These are phyloP conservation scores for Dryoscopus gambensis DNA, from an alignment of 2,113 vertebrate genomes.

Conservation along the genomic window DNA sequence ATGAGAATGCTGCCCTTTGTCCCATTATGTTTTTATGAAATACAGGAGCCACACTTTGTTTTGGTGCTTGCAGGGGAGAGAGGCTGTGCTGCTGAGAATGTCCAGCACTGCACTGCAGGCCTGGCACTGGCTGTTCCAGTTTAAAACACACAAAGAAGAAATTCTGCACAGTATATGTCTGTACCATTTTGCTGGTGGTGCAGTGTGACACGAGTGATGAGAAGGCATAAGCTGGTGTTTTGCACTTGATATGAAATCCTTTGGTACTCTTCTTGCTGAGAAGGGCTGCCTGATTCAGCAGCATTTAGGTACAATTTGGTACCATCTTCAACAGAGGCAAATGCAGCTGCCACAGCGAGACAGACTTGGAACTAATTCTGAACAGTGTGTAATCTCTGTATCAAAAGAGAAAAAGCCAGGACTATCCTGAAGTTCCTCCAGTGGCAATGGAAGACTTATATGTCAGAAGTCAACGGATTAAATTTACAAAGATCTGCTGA, in stretches of 20 bases:
- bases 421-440: not conserved
- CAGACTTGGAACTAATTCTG: not conserved
- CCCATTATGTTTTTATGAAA: not conserved
- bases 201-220: fast-evolving
- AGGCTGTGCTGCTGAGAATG: not conserved
- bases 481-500: not conserved
- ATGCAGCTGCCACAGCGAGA: not conserved
- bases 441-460: not conserved
- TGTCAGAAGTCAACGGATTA: not conserved
- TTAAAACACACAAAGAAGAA: not conserved
- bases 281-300: not conserved
- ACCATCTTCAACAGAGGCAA: not conserved
- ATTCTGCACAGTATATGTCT: not conserved
- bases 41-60: not conserved
- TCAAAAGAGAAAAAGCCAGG: not conserved
- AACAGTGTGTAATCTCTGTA: not conserved
- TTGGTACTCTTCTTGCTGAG: not conserved
- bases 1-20: not conserved
- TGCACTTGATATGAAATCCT: not conserved
- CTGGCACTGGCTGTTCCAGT: not conserved
- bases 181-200: not conserved
- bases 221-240: not conserved
- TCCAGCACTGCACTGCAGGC: not conserved
- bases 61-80: not conserved
- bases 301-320: not conserved